Evolutionary conservation across 2,888 invertebrate species (phyloP), one percentile per base, ranked within the genome.

Genomic region (Eupithecia pulchellata): DNA sequence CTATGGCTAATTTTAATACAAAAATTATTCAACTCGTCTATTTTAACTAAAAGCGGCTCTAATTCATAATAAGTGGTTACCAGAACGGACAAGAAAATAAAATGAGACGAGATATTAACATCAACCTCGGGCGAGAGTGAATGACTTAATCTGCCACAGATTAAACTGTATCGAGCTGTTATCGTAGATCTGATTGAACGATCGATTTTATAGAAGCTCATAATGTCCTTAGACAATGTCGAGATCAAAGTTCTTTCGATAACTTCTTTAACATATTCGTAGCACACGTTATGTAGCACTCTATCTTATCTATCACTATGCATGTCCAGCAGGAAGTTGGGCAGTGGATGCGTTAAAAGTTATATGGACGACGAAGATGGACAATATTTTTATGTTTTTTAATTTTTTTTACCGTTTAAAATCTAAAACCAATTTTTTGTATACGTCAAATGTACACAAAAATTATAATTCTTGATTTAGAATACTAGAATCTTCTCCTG

Each of bases 31-130:
- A n/a, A n/a, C 52, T 57, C 57, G 29, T 61, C 61, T 61, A 61
- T 61, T 61, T 61, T 61, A 36, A 64, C 72, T 52, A 68, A 72
- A 72, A 69, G 73, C 77, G 76, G 60, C 32, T 71, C 76, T 72
- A 79, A 79, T 79, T 71, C 68, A 58, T 79, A 77, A 79, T 77
- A 68, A 79, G 73, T 58, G 75, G 75, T 71, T 76, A 68, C 68
- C 68, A 68, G 74, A 75, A 76, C 57, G 66, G 69, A 65, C 69
- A 73, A 73, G 66, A 70, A 62, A 52, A 72, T 32, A 30, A 55
- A 57, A 52, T 2, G 13, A 58, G 25, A 42, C 14, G 36, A 42
- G 47, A 58, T 64, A 66, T 52, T 42, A 62, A 42, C 58, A 39
- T 72, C 42, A 67, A 61, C 72, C 69, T 47, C 39, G 8, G 72